A percentile compares a stretch with the other conserved stretches of the same genome.
Conservation (phyloP, 2,113 vertebrate genomes). For the Indicator indicator region DNA sequence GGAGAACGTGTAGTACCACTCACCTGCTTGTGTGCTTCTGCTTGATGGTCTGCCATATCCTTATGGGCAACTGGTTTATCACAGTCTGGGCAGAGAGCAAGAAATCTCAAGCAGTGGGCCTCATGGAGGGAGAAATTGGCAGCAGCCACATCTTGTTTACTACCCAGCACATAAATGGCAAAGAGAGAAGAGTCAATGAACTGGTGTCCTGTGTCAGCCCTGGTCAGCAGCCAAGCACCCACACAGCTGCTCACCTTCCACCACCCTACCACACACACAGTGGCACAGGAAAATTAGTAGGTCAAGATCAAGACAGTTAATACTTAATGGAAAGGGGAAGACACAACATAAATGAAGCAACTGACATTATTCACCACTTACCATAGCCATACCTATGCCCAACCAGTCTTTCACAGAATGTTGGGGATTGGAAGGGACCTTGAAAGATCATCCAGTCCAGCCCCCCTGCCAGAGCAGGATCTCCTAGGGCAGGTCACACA, state of each 20-base stretch:
- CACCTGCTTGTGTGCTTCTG: constrained; percentile 77
- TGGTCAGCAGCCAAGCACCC: neutral
- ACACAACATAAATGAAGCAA: neutral
- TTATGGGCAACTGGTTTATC: constrained; percentile 65
- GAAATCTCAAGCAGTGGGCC: constrained; percentile 80
- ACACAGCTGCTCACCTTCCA: neutral
- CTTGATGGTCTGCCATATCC: constrained; percentile 71
- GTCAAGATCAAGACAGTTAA: neutral
- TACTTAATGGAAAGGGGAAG: neutral
- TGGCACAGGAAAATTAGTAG: neutral
- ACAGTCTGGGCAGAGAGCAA: constrained; percentile 78
- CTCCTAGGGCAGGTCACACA: too few species aligned
- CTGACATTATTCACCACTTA: neutral
- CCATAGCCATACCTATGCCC: neutral
- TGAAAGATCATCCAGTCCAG: too few species aligned
- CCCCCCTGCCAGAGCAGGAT: too few species aligned
- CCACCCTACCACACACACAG: neutral
- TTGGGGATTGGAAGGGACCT: too few species aligned
- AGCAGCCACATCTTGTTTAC: constrained; percentile 77
- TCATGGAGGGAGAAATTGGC: constrained; percentile 81
- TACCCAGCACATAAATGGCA: neutral
- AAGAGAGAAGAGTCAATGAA: neutral
- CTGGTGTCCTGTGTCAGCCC: neutral
- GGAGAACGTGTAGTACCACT: constrained; percentile 1
- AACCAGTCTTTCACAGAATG: neutral